Conservation (phyloP, 2,113 vertebrate genomes). For the Panurus biarmicus region DNA sequence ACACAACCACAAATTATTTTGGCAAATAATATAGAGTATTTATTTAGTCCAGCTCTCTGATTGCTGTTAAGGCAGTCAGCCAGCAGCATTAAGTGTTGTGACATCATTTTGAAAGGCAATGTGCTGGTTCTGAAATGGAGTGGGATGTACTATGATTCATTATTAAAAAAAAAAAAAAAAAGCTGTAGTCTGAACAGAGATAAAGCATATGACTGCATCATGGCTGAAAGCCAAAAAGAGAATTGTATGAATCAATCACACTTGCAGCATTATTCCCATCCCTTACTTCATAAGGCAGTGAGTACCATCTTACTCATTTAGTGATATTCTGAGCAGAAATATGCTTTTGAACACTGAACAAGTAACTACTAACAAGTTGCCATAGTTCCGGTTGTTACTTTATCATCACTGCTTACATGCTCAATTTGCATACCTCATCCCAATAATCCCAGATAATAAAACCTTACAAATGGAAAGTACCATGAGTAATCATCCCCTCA, state of each 20-base stretch:
- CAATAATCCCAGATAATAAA: constrained; percentile 30
- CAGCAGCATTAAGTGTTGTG: constrained; percentile 59
- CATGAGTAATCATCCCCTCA: neutral
- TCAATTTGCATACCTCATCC: neutral
- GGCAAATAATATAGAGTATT: constrained; percentile 67
- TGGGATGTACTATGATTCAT: constrained; percentile 53
- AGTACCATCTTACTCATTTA: constrained; percentile 39
- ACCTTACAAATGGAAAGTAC: constrained; percentile 32
- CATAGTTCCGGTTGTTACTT: neutral
- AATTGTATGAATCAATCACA: constrained; percentile 30
- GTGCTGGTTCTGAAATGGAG: constrained; percentile 48
- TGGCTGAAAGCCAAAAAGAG: constrained; percentile 27
- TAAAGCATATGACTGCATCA: constrained; percentile 50
- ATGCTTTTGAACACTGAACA: constrained; percentile 13
- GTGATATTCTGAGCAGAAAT: neutral
- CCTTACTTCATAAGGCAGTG: constrained; percentile 1
- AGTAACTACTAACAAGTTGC: constrained; percentile 8
- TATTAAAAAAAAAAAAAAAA: neutral
- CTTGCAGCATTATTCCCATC: constrained; percentile 19
- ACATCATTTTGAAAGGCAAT: constrained; percentile 57
- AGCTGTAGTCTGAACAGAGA: constrained; percentile 50
- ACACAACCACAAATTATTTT: constrained; percentile 65
- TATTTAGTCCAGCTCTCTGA: constrained; percentile 62
- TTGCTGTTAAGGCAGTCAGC: constrained; percentile 60
- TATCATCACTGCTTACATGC: neutral